Base-by-base conservation (phyloP, 2,113 vertebrate species). In the Sylvietta virens region DNA sequence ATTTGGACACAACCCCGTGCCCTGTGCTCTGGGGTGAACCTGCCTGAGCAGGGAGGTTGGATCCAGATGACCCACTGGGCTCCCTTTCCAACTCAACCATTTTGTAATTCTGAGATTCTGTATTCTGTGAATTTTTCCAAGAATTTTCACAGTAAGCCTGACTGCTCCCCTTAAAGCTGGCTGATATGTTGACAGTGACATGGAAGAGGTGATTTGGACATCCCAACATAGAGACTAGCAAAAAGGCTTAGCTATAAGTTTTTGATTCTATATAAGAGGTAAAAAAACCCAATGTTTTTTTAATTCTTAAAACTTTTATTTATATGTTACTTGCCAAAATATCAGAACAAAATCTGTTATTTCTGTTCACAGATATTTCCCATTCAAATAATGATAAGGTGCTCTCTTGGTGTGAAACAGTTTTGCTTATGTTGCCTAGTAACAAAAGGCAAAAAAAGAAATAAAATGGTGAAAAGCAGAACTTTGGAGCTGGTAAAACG, bases 361-460 rank as follows among this genome's bases (percentile, higher is more conserved):
- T 94, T 90, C 92, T 94, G 30, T 50, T 84, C 76, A 64, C 51
- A 64, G n/a, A 82, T 86, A 79, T 86, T 96, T 96, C 80, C 57
- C 58, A 86, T 90, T 97, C 81, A 92, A 95, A 95, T 95, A 94
- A 96, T 83, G 18, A 87, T 72, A 86, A 96, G 67, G 45, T 72
- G 11, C 10, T 79, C 13, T 86, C 64, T 84, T 45, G 19, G 13
- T 33, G 31, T 76, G 74, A 86, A 78, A 91, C 22, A 72, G 16
- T 70, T 81, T 76, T 91, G 42, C 65, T 86, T 83, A 79, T 0
- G 92, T 97, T 97, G 96, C 97, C 82, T 97, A 92, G 97, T 92
- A 97, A 97, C 94, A 67, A 88, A 27, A 81, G 15, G 3, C 2
- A 1, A 20, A 51, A 19, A 39, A 60, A 54, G 16, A 44, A 84